Percentiles rank a stretch among this genome's conserved stretches.
Evolutionary conservation across 2,113 vertebrate species (phyloP).

Genomic region (Daboia siamensis): DNA sequence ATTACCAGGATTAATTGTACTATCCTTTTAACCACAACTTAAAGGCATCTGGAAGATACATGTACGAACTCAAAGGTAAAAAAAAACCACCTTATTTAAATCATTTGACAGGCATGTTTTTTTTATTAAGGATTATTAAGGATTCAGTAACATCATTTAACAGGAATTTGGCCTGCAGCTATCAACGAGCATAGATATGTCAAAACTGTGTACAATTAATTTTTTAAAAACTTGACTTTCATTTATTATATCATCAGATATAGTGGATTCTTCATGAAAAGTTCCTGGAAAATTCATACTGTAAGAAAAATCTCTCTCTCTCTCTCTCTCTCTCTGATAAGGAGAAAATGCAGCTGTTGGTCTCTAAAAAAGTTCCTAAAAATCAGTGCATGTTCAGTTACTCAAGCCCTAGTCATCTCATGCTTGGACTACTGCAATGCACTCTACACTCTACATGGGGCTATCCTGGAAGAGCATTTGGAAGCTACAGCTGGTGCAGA

Average conservation of each 20-base stretch:
- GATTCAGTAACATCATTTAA: conserved; percentile 34
- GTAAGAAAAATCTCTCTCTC: not conserved
- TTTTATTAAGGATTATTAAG: conserved; percentile 24
- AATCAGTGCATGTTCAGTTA: not conserved
- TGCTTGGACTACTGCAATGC: no score
- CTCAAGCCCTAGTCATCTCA: not conserved
- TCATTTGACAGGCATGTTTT: conserved; percentile 13
- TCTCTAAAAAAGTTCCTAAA: not conserved
- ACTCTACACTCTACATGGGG: no score
- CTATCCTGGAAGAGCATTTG: not conserved
- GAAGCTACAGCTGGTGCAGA: not conserved
- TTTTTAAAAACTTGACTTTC: not conserved
- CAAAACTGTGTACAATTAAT: conserved; percentile 1
- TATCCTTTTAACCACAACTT: conserved; percentile 29
- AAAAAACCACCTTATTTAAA: conserved; percentile 23
- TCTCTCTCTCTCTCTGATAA: not conserved
- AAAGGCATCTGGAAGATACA: conserved; percentile 34
- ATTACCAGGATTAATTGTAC: conserved; percentile 43
- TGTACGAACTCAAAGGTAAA: conserved; percentile 33
- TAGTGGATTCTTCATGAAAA: not conserved
- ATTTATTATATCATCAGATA: not conserved
- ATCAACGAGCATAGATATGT: not conserved
- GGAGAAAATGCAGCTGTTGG: no score
- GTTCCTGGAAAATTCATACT: not conserved
- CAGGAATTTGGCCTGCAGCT: conserved; percentile 9